Base-by-base conservation (phyloP, 2,888 invertebrate species). In the Stegana nigrithorax region DNA sequence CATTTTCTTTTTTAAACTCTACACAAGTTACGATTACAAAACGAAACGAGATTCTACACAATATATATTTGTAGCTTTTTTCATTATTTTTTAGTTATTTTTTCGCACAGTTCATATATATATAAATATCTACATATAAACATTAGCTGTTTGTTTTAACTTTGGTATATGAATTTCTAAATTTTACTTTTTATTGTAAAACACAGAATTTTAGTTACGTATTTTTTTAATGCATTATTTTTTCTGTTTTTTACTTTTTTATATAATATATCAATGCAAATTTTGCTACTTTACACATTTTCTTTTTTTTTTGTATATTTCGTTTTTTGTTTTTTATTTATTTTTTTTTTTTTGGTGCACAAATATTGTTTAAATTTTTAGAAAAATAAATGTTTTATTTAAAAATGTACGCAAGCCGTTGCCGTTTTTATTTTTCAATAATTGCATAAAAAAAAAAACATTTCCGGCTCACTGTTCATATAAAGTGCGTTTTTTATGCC, bases 161-260 rank as follows among this genome's bases (percentile, higher is more conserved):
- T 80, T 80, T 80, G 80, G 80, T 80, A 80, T 80, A 81, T 80
- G 76, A 79, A 78, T 80, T 75, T 78, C 80, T 79, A 80, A 80
- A 69, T 69, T 71, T 71, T 66, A 66, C 68, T 53, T 39, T 50
- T 59, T 65, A 64, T 64, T 67, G 67, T 50, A 57, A 63, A 65
- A 64, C 44, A 70, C 68, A 75, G 73, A 75, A 78, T 69, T 67
- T 70, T 67, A 72, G 75, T 77, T 73, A 73, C 71, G 68, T 72
- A 74, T 55, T 55, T 25, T 51, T 39, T 63, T 61, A 58, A 32
- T 60, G 32, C 47, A 59, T 55, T 63, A 63, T 56, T 25, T 32
- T 63, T 65, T 55, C 59, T 47, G 60, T 65, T 51, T 56, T 44
- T 44, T 29, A 36, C 17, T n/a, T n/a, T n/a, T n/a, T n/a, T n/a